Conservation (phyloP, 2,888 invertebrate genomes). For the Stegana nigrithorax region DNA sequence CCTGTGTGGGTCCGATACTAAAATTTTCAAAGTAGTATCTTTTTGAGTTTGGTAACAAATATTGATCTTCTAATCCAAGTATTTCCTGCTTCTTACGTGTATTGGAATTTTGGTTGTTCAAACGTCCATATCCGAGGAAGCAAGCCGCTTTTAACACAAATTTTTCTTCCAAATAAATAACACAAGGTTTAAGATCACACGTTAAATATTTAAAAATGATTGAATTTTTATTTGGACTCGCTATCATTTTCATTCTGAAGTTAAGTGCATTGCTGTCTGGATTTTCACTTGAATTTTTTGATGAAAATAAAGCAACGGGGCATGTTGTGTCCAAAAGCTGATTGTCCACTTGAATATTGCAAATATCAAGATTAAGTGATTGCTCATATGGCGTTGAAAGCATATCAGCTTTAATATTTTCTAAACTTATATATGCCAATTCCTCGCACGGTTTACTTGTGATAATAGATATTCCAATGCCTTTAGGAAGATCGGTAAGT, state of each 20-base stretch:
- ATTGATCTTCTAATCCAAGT: constrained; percentile 82
- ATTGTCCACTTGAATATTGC: constrained; percentile 88
- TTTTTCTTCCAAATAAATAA: constrained; percentile 88
- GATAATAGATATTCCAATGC: constrained; percentile 83
- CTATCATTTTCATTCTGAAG: constrained; percentile 81
- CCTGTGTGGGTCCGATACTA: constrained; percentile 82
- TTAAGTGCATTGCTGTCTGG: constrained; percentile 76
- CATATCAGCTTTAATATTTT: constrained; percentile 75
- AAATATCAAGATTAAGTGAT: constrained; percentile 78
- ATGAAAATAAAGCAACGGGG: constrained; percentile 85
- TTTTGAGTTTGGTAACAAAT: constrained; percentile 83
- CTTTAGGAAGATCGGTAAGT: constrained; percentile 70
- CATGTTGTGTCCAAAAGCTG: constrained; percentile 87
- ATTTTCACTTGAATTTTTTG: constrained; percentile 70
- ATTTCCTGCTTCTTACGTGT: constrained; percentile 85
- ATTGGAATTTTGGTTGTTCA: constrained; percentile 74
- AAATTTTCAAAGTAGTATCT: constrained; percentile 89
- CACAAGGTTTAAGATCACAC: constrained; percentile 84
- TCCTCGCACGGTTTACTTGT: constrained; percentile 83
- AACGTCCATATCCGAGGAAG: constrained; percentile 73
- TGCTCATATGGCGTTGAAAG: constrained; percentile 71
- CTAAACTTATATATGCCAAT: constrained; percentile 79
- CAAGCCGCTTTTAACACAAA: constrained; percentile 79
- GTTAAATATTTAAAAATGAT: constrained; percentile 89
- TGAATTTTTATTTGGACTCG: constrained; percentile 81